These are phyloP conservation scores for Pherbina coryleti DNA, from an alignment of 2,888 invertebrate genomes.

Conservation along the genomic window DNA sequence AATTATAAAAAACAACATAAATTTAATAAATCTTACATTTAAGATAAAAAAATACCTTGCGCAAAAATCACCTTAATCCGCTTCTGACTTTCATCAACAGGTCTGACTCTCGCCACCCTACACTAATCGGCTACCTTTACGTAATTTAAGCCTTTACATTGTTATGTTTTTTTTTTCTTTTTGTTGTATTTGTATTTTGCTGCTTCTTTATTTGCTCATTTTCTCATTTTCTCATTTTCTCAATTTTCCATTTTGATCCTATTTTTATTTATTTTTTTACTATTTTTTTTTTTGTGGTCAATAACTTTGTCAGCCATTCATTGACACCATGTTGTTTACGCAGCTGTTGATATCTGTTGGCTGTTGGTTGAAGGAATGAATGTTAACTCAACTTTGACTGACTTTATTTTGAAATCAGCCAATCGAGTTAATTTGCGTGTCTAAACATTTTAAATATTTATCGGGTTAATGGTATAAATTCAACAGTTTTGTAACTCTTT, in stretches of 20 bases:
- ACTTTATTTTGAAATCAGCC: slow-evolving; percentile 3
- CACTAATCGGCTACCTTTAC: too few species aligned
- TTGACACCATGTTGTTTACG: slow-evolving; percentile 2
- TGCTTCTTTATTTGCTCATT: neutral
- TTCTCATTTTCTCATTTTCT: neutral
- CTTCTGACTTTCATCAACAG: too few species aligned
- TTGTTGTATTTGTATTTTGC: too few species aligned
- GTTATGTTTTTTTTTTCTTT: too few species aligned
- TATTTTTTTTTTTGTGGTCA: neutral
- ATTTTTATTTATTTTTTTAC: too few species aligned
- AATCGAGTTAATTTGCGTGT: slow-evolving; percentile 19
- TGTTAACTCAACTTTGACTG: neutral
- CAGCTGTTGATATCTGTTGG: neutral
- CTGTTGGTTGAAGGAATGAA: too few species aligned
- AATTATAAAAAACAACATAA: too few species aligned
- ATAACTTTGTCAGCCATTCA: neutral
- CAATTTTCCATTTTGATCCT: neutral
- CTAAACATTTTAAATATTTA: slow-evolving; percentile 10
- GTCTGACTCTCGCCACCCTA: too few species aligned
- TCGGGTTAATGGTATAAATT: neutral
- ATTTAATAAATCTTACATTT: too few species aligned
- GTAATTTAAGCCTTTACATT: too few species aligned
- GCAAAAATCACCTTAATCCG: too few species aligned
- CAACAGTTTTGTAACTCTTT: neutral
- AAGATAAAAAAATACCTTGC: too few species aligned